Evolutionary conservation across 2,113 vertebrate species (phyloP), one percentile per base, ranked within the genome.

Genomic region (Eurystomus gularis): DNA sequence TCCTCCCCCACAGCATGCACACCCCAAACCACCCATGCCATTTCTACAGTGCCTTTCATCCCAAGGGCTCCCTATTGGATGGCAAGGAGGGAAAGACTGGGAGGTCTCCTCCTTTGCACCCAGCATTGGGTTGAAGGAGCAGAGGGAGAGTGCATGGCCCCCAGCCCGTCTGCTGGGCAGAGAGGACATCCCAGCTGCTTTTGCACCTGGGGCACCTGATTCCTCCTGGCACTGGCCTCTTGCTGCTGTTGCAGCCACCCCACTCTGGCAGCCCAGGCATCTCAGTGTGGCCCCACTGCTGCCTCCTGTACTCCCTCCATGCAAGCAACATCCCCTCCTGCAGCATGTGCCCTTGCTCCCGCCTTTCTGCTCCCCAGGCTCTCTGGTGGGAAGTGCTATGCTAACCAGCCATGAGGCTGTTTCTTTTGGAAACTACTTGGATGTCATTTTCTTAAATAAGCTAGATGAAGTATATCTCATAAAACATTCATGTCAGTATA

Each of bases 41-140:
- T 92, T 82, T 82, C n/a, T 17, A 44, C 82, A 87, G 92, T 88
- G 92, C 86, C 92, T 95, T 95, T 91, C 88, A 65, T 42, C 42
- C 77, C 0, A 2, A 51, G 46, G n/a, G 80, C 64, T 92, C 54
- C 58, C 46, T 0, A 3, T 21, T 35, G 60, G 17, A 6, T 61
- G 44, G 12, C 0, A 1, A 49, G 44, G 49, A 80, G 17, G 13
- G 26, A 11, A 13, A 46, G 26, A n/a, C 33, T 6, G 1, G 82
- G 54, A 88, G 49, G 54, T 80, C 26, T 81, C 26, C 19, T 2
- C 0, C 17, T 76, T n/a, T 51, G 33, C 23, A 29, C 29, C 49
- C 48, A 76, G 57, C 52, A 15, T 8, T 0, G 0, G n/a, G 35
- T 3, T 79, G 49, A 61, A 86, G 42, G 76, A 88, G 58, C 26